Conservation (phyloP, 2,113 vertebrate species). For the Otolemur garnettii region DNA sequence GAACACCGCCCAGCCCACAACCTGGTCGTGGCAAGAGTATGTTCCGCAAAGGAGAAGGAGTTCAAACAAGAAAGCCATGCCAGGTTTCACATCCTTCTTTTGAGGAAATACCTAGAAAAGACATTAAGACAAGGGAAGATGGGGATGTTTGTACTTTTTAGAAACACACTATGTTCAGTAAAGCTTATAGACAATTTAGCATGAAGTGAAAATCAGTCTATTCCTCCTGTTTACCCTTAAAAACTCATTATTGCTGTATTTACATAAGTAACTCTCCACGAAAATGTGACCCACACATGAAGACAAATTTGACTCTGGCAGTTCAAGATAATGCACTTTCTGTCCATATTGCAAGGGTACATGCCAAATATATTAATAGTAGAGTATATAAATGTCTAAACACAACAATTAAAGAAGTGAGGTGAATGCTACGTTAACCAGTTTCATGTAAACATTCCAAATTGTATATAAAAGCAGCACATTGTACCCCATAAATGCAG, state of each 20-base stretch:
- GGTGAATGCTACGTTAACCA: too few relatives aligned
- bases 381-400: too few relatives aligned
- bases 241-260: not conserved
- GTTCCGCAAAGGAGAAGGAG: slow-evolving; percentile 88
- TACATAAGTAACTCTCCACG: not conserved
- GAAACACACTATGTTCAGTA: slow-evolving; percentile 14
- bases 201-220: not conserved
- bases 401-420: too few relatives aligned
- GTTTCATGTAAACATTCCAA: too few relatives aligned
- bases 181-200: not conserved
- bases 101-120: slow-evolving; percentile 90
- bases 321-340: not conserved
- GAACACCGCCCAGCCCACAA: slow-evolving; percentile 93
- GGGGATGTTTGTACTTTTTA: not conserved
- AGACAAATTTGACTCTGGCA: not conserved
- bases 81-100: slow-evolving; percentile 88
- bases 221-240: not conserved
- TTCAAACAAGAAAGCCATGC: slow-evolving; percentile 92
- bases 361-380: too few relatives aligned
- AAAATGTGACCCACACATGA: not conserved
- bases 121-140: not conserved
- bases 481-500: too few relatives aligned
- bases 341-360: too few relatives aligned
- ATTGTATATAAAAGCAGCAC: too few relatives aligned
- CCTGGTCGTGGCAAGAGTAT: slow-evolving; percentile 79